phyloP scores from a whole-genome alignment of 1,140 invertebrate species.

The Bombus sylvicola region DNA sequence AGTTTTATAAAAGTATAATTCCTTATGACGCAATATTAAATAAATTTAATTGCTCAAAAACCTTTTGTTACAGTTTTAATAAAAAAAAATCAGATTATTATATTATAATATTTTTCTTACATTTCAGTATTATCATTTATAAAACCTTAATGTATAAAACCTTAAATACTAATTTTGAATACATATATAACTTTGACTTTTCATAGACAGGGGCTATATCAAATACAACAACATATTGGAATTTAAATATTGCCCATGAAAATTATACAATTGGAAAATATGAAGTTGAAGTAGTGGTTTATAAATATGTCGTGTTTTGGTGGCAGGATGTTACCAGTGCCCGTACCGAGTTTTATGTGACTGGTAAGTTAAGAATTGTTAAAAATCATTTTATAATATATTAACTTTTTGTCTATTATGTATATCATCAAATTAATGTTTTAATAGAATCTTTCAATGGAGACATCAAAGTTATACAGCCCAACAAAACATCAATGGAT shows the following conservation, averaged over 20 bases:
- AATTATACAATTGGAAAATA: conserved; percentile 85
- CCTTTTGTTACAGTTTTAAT: not conserved
- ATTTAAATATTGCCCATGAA: conserved; percentile 83
- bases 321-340: conserved; percentile 79
- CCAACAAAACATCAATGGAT: conserved; percentile 82
- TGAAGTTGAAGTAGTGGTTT: conserved; percentile 84
- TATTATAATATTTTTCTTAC: not conserved
- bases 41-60: not conserved
- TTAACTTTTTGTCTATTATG: conserved; percentile 39
- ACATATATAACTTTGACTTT: not conserved
- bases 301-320: conserved; percentile 70
- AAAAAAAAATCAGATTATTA: not conserved
- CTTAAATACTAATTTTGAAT: conserved; percentile 5
- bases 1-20: not conserved
- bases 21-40: not conserved
- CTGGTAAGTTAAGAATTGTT: conserved; percentile 81
- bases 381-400: not conserved
- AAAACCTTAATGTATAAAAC: not conserved
- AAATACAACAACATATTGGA: conserved; percentile 83
- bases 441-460: conserved; percentile 86
- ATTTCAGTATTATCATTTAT: not conserved
- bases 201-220: conserved; percentile 39
- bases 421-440: conserved; percentile 33
- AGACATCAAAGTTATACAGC: conserved; percentile 85
- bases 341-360: conserved; percentile 84